phyloP scores from a whole-genome alignment of 2,797 vertebrate species.

The Cyclopterus lumpus region DNA sequence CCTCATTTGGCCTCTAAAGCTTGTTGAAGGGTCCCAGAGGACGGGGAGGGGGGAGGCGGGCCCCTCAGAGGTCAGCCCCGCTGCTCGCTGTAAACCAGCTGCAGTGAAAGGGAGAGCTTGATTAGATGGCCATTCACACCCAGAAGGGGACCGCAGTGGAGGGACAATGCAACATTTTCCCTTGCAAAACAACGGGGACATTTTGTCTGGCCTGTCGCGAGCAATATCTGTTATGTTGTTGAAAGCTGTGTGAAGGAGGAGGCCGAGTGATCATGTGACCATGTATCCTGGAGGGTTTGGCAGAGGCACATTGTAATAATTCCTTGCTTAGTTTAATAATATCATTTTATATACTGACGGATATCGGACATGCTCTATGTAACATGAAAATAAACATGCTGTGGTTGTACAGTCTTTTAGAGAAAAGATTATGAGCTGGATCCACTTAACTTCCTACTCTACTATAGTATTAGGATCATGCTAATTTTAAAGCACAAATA shows the following conservation, averaged over 20 bases:
- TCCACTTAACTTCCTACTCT: not conserved
- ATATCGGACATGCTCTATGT: not conserved
- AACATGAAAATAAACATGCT: not conserved
- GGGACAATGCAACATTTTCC: constrained; percentile 82
- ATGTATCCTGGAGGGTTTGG: constrained; percentile 5
- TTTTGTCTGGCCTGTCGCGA: constrained; percentile 82
- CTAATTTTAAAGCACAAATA: not conserved
- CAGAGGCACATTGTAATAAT: not conserved
- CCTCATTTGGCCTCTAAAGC: constrained; percentile 92
- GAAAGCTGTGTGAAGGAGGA: constrained; percentile 56
- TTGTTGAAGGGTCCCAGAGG: constrained; percentile 89
- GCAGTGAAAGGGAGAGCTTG: constrained; percentile 85
- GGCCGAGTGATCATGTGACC: constrained; percentile 13
- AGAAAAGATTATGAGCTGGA: not conserved
- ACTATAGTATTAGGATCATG: not conserved
- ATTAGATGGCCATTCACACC: constrained; percentile 87
- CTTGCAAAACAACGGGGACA: constrained; percentile 81
- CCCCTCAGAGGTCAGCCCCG: constrained; percentile 78
- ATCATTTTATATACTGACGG: not conserved
- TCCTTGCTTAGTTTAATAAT: not conserved
- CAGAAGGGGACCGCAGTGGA: constrained; percentile 85
- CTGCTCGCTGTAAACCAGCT: constrained; percentile 85
- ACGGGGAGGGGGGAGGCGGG: constrained; percentile 64
- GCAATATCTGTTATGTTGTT: constrained; percentile 76
- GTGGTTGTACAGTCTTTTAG: not conserved